Conservation (phyloP, 2,113 vertebrate species). For the Sula dactylatra region DNA sequence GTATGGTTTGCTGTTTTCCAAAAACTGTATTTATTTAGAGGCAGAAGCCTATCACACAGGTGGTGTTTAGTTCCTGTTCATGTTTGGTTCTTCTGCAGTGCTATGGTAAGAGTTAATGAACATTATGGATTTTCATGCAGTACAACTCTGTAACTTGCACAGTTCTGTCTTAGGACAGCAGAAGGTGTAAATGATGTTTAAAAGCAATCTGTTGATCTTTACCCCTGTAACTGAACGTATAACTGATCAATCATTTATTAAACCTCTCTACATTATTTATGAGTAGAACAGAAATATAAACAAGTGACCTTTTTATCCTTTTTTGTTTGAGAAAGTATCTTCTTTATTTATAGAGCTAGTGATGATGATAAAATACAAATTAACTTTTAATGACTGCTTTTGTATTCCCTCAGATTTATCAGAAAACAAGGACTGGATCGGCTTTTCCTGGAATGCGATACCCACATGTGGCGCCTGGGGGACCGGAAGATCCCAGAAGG, state of each 20-base stretch:
- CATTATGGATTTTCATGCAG: not conserved
- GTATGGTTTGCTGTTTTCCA: not conserved
- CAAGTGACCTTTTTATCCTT: slow-evolving; percentile 1
- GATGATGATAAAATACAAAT: not conserved
- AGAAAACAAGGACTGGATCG: slow-evolving; percentile 95
- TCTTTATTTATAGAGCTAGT: not conserved
- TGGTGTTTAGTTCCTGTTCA: not conserved
- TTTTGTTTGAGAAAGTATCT: not conserved
- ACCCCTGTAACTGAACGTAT: not conserved
- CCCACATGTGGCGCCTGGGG: slow-evolving; percentile 98
- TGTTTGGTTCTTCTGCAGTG: not conserved
- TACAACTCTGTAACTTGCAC: not conserved
- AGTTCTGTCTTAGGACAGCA: not conserved
- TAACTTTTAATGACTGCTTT: not conserved
- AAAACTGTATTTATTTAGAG: not conserved
- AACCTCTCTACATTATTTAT: not conserved
- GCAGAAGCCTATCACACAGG: not conserved
- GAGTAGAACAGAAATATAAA: not conserved
- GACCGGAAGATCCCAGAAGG: slow-evolving; percentile 95
- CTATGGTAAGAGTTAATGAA: not conserved
- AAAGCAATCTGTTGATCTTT: slow-evolving; percentile 1
- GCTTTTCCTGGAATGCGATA: slow-evolving; percentile 95
- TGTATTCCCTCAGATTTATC: slow-evolving; percentile 83
- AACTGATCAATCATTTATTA: not conserved
- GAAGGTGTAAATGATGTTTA: not conserved